Conservation (phyloP, 2,797 vertebrate species). For the Gymnoscopelus braueri region DNA sequence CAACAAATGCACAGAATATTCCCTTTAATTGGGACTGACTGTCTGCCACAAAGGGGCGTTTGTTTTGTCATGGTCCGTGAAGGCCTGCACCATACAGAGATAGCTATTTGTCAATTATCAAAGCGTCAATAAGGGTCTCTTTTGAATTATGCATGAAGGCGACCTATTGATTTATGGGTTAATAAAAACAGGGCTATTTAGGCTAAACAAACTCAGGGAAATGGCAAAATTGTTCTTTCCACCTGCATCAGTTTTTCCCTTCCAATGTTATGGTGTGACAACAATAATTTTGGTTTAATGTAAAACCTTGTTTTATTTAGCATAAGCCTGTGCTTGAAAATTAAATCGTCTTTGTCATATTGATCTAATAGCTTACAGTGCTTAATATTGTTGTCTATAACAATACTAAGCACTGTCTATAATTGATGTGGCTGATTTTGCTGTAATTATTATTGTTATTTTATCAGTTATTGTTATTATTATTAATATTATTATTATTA, state of each 20-base stretch:
- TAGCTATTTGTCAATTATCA: constrained; percentile 69
- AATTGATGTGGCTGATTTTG: not conserved
- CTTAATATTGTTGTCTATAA: too few species aligned
- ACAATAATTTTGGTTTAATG: not conserved
- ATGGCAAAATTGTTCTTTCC: constrained; percentile 11
- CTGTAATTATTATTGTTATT: not conserved
- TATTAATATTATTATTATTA: not conserved
- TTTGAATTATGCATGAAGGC: constrained; percentile 72
- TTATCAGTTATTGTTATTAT: not conserved
- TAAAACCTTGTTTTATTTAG: too few species aligned
- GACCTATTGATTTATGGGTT: constrained; percentile 74
- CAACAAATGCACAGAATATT: not conserved
- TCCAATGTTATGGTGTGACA: not conserved
- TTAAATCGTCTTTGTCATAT: too few species aligned
- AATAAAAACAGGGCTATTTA: constrained; percentile 69
- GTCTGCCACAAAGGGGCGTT: not conserved
- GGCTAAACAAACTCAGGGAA: constrained; percentile 46
- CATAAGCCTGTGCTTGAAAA: too few species aligned
- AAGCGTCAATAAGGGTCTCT: constrained; percentile 56
- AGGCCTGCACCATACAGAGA: constrained; percentile 32
- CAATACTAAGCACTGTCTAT: too few species aligned
- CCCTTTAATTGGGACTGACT: not conserved
- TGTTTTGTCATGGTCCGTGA: constrained; percentile 15
- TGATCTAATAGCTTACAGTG: too few species aligned
- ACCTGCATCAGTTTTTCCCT: not conserved